Evolutionary conservation across 1,140 invertebrate genomes (phyloP).

Genomic region (Anoplolepis gracilipes): DNA sequence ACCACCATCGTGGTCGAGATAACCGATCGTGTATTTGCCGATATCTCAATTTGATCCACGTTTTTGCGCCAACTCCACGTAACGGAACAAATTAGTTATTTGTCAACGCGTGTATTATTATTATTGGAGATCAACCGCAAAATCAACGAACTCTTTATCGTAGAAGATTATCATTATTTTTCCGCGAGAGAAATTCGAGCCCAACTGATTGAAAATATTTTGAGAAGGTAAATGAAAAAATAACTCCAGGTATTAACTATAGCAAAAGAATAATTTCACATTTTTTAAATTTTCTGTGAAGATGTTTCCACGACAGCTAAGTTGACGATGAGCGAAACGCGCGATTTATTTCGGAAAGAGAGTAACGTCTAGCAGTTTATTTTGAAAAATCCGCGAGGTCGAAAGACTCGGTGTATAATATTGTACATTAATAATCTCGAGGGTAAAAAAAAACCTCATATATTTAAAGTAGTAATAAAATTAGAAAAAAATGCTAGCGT

Average conservation of each 20-base stretch:
- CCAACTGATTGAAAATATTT: not conserved
- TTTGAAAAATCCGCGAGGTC: not conserved
- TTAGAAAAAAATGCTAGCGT: not conserved
- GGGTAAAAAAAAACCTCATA: not conserved
- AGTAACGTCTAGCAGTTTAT: not conserved
- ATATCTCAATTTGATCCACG: not conserved
- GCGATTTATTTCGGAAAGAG: not conserved
- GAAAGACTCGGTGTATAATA: not conserved
- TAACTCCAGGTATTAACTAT: not conserved
- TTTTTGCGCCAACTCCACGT: not conserved
- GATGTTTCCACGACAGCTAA: too few relatives aligned
- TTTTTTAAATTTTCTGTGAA: not conserved
- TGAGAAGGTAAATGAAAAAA: not conserved
- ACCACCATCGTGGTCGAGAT: slow-evolving; percentile 10
- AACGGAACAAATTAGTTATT: not conserved
- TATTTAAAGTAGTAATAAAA: not conserved
- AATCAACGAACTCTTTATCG: not conserved
- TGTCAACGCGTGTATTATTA: not conserved
- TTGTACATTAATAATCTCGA: not conserved
- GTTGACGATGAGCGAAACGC: not conserved
- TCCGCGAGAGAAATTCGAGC: not conserved
- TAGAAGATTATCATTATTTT: not conserved
- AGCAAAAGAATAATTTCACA: not conserved
- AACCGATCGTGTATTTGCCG: not conserved
- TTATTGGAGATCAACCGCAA: not conserved